These are phyloP conservation scores for Orientallactaga sibirica DNA, from an alignment of 2,797 vertebrate genomes.

Conservation along the genomic window DNA sequence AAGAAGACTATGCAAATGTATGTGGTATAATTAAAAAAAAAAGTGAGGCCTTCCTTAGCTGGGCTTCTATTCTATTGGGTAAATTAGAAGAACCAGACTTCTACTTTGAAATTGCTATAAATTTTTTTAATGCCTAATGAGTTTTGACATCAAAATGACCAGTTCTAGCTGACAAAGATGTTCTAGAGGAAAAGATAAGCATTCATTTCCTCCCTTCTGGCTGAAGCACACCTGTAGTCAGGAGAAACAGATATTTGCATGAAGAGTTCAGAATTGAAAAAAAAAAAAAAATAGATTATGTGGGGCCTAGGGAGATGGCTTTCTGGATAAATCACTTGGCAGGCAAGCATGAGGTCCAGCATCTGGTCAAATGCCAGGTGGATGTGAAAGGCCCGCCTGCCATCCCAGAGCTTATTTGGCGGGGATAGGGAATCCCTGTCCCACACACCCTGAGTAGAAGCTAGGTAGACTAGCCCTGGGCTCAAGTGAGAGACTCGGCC, in stretches of 20 bases:
- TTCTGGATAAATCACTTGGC: too few species aligned
- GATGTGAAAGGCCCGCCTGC: too few species aligned
- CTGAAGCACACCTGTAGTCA: constrained; percentile 21
- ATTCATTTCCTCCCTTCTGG: background rate
- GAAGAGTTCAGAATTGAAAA: constrained; percentile 39
- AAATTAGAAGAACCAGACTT: constrained; percentile 23
- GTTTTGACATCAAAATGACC: background rate
- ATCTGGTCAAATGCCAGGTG: too few species aligned
- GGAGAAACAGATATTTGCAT: background rate
- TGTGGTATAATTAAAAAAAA: background rate
- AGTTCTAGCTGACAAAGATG: constrained; percentile 38
- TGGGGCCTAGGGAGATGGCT: too few species aligned
- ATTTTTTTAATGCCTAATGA: constrained; percentile 43
- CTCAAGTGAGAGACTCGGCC: too few species aligned
- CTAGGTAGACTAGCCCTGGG: too few species aligned
- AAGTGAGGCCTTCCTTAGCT: background rate
- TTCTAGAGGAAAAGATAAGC: constrained; percentile 7
- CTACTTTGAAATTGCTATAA: constrained; percentile 45
- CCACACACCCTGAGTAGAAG: too few species aligned
- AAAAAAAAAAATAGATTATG: too few species aligned
- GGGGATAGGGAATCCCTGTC: too few species aligned
- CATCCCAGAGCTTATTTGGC: too few species aligned
- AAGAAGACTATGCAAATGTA: background rate
- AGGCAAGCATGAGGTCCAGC: too few species aligned
- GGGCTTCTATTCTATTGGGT: background rate